Conservation (phyloP, 2,113 vertebrate species). For the Ploceus nigricollis region DNA sequence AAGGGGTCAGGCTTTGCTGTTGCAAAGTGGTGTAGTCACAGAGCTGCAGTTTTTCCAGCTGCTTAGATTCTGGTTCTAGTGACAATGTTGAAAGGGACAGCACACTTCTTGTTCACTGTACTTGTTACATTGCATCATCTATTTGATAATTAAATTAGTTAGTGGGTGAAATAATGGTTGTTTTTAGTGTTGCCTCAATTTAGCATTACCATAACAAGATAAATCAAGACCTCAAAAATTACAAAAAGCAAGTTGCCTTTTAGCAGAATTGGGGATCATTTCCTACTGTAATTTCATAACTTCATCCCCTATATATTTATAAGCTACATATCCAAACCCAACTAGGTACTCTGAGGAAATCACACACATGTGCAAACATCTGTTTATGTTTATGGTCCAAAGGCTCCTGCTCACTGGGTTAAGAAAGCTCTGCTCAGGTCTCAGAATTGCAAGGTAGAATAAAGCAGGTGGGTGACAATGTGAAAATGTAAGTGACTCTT, state of each 20-base stretch:
- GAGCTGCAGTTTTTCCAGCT: background rate
- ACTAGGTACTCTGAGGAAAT: background rate
- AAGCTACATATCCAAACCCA: background rate
- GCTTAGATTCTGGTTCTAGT: background rate
- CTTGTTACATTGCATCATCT: background rate
- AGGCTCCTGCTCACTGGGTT: background rate
- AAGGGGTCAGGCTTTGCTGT: background rate
- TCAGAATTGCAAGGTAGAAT: background rate
- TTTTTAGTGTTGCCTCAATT: background rate
- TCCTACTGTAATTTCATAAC: background rate
- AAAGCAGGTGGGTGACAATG: background rate
- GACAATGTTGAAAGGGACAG: background rate
- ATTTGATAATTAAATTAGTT: background rate
- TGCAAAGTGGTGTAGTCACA: background rate
- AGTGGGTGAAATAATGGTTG: background rate
- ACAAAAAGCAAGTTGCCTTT: background rate
- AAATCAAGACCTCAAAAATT: background rate
- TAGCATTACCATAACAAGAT: background rate
- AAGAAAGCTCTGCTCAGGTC: background rate
- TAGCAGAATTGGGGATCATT: background rate
- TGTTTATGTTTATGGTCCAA: background rate
- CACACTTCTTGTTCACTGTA: background rate
- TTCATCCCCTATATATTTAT: background rate
- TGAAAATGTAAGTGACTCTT: background rate
- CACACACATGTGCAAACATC: background rate